Conservation (phyloP, 2,888 invertebrate genomes). For the Calameuta filiformis region DNA sequence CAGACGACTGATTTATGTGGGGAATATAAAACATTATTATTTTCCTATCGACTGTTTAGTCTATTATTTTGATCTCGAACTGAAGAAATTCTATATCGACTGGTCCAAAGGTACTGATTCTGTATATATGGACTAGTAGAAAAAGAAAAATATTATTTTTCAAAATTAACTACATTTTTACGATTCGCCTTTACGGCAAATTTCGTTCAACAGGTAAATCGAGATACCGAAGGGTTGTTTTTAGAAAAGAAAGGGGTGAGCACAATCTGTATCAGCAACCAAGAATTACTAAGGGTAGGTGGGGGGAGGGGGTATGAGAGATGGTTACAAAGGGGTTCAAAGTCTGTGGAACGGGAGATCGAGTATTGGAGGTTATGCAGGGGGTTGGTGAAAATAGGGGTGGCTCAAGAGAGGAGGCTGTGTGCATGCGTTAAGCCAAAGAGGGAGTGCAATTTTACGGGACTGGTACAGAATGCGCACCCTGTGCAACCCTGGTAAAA, state of each 20-base stretch:
- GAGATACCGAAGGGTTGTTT: not conserved
- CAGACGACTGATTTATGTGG: not conserved
- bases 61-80: no score
- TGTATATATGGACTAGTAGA: no score
- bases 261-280: not conserved
- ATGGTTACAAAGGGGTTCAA: not conserved
- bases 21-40: not conserved
- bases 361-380: slow-evolving; percentile 3
- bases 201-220: not conserved
- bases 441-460: slow-evolving; percentile 53
- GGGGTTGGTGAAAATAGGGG: not conserved
- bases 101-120: no score
- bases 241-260: not conserved
- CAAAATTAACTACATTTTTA: not conserved
- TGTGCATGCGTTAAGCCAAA: slow-evolving; percentile 12
- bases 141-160: not conserved
- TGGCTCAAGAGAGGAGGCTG: not conserved
- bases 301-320: not conserved
- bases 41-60: no score
- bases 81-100: no score
- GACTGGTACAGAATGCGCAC: not conserved
- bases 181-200: not conserved
- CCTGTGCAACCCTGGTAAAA: slow-evolving; percentile 40
- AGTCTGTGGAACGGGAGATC: slow-evolving; percentile 18
- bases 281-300: not conserved